Evolutionary conservation across 2,113 vertebrate species (phyloP), one percentile per base, ranked within the genome.

Genomic region (Xiphophorus couchianus): DNA sequence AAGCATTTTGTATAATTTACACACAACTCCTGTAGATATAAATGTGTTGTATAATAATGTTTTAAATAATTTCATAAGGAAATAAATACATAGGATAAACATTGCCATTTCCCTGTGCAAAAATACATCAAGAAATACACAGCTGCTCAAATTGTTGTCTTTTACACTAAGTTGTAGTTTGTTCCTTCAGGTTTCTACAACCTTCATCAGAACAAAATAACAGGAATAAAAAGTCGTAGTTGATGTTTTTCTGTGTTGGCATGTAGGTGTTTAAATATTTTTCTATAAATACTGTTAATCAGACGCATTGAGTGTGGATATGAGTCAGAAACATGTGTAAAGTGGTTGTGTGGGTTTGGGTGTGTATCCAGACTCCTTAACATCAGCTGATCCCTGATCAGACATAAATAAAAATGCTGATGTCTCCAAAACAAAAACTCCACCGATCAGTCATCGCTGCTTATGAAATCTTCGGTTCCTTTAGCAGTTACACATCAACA

Each of bases 401-500:
- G 51, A 25, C 42, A 62, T 30, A 42, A 4, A 51, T 7, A 67
- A 4, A 28, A 66, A 70, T 27, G 51, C 37, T 9, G 69, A 65
- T 62, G 75, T 69, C 33, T 42, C 25, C 63, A 13, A 1, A 74
- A 71, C 37, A 28, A 9, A 42, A 68, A 68, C 51, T 78, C 86
- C 81, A 84, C 77, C 61, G 4, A 78, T 77, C 81, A 77, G 73
- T 88, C 85, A 90, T 73, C 1, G 73, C 66, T n/a, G 3, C 48
- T 14, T 10, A 35, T 3, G 9, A 69, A 76, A 65, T 22, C 15
- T 61, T 84, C 58, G 35, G 42, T 39, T 71, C 5, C 14, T 54
- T 83, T 62, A 60, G 12, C 8, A 73, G 68, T 80, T 58, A 73
- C 83, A 91, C 84, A 67, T 90, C 90, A 80, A 86, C 86, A 48